Conservation (phyloP, 2,797 vertebrate species). For the Chromis chromis region DNA sequence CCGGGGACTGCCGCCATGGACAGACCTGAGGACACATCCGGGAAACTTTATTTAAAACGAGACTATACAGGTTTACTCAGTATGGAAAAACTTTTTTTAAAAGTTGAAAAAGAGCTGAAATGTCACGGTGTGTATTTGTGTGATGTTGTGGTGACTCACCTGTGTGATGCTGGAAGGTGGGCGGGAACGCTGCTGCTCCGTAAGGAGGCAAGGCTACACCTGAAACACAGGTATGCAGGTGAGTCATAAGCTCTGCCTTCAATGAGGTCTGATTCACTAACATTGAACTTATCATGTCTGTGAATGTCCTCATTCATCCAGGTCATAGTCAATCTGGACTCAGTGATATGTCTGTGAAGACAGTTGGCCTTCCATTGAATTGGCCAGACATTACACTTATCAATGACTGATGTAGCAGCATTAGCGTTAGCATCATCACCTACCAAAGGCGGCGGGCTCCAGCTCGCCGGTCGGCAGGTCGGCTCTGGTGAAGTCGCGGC, state of each 20-base stretch:
- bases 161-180: conserved; percentile 66
- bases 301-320: too few relatives aligned
- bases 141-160: conserved; percentile 38
- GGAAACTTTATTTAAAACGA: neutral
- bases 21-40: conserved; percentile 40
- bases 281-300: neutral
- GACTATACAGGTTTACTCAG: too few relatives aligned
- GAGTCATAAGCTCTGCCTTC: neutral
- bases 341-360: too few relatives aligned
- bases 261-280: neutral
- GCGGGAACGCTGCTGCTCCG: conserved; percentile 77
- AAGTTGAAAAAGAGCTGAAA: neutral
- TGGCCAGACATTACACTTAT: too few relatives aligned
- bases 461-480: conserved; percentile 92
- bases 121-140: neutral
- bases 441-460: conserved; percentile 82
- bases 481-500: conserved; percentile 92
- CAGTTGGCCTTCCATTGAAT: too few relatives aligned
- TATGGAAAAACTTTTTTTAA: too few relatives aligned
- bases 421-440: neutral
- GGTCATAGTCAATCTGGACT: too few relatives aligned
- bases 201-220: conserved; percentile 88
- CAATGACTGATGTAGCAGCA: too few relatives aligned
- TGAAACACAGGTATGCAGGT: conserved; percentile 70
- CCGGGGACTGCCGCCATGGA: conserved; percentile 80